These are phyloP conservation scores for Uria lomvia DNA, from an alignment of 2,113 vertebrate genomes.

Conservation along the genomic window DNA sequence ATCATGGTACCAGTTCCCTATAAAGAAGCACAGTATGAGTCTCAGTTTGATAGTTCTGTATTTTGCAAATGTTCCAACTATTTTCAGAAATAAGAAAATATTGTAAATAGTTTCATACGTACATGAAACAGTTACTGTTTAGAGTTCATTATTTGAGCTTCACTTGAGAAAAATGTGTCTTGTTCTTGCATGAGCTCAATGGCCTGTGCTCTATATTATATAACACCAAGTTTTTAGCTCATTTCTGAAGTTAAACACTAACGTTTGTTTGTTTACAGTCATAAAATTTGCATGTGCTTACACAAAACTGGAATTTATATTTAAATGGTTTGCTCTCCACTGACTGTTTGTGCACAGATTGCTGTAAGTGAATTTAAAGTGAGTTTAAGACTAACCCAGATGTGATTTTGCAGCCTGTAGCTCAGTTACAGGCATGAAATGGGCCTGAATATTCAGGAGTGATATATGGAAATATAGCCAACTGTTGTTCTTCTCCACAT, in stretches of 20 bases:
- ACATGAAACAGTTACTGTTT: background rate
- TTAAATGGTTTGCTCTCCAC: background rate
- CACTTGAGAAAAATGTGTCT: background rate
- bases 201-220: background rate
- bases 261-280: background rate
- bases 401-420: background rate
- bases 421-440: background rate
- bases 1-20: background rate
- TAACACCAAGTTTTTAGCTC: background rate
- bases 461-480: background rate
- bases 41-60: background rate
- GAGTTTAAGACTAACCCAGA: background rate
- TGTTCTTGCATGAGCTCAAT: background rate
- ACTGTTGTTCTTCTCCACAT: background rate
- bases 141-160: background rate
- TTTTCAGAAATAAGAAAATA: background rate
- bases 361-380: background rate
- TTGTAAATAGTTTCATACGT: background rate
- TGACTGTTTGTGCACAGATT: background rate
- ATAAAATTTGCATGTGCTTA: background rate
- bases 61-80: background rate
- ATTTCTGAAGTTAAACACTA: background rate
- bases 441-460: background rate
- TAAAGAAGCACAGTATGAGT: background rate
- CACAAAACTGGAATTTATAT: background rate